Conservation (phyloP, 2,113 vertebrate genomes). For the Zosterops pallidus region DNA sequence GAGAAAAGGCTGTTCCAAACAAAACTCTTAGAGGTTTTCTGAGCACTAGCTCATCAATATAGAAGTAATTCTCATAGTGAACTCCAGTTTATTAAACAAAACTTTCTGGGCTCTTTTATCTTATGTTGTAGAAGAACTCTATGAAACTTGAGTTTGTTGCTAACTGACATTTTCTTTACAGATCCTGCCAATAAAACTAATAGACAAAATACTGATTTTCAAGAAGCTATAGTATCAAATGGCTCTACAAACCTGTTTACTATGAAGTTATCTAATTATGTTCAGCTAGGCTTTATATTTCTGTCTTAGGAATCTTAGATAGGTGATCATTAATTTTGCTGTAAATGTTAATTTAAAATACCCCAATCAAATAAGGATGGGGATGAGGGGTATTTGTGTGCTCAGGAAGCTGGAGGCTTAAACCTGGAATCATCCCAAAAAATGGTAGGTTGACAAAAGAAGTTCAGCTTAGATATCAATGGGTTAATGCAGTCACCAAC, state of each 20-base stretch:
- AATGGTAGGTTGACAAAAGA: not conserved
- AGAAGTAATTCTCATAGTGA: not conserved
- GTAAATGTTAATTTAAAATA: not conserved
- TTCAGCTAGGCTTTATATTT: not conserved
- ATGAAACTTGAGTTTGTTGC: not conserved
- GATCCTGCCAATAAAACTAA: not conserved
- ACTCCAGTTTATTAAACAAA: not conserved
- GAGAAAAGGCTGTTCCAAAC: not conserved
- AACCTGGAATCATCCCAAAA: not conserved
- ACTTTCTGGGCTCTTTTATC: not conserved
- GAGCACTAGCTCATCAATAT: not conserved
- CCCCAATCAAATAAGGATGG: accelerated
- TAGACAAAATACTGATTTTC: not conserved
- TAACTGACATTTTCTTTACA: not conserved
- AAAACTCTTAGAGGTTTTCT: not conserved
- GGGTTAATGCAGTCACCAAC: not conserved
- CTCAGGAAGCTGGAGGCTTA: not conserved
- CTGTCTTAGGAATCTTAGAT: not conserved
- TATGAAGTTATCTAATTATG: not conserved
- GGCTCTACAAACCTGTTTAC: not conserved
- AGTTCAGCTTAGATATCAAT: not conserved
- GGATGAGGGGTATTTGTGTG: not conserved
- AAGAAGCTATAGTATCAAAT: not conserved
- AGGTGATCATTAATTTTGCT: not conserved
- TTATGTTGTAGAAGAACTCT: not conserved